phyloP scores from a whole-genome alignment of 1,140 invertebrate genomes.

The Scaptomyza montana region DNA sequence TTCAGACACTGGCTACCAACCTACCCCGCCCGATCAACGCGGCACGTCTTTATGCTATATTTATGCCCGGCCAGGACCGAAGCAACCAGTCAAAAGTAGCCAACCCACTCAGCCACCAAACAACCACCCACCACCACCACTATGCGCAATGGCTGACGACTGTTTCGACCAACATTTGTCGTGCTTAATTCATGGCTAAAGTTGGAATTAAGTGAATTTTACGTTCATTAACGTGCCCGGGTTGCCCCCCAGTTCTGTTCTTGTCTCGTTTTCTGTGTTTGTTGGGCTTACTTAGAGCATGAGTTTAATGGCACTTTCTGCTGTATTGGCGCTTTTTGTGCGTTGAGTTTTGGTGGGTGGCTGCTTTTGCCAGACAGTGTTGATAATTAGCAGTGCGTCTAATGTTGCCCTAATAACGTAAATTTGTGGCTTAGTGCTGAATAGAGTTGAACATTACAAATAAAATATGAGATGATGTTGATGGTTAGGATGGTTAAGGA shows the following conservation, averaged over 20 bases:
- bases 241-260: constrained; percentile 53
- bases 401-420: constrained; percentile 78
- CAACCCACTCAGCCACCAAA: constrained; percentile 12
- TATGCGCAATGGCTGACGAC: constrained; percentile 12
- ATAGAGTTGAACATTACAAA: constrained; percentile 3
- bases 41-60: constrained; percentile 52
- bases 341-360: constrained; percentile 1
- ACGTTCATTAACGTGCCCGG: constrained; percentile 83
- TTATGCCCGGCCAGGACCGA: constrained; percentile 22
- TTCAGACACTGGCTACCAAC: not conserved
- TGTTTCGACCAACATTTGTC: constrained; percentile 62
- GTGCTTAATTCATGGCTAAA: constrained; percentile 83
- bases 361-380: constrained; percentile 59
- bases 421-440: constrained; percentile 69
- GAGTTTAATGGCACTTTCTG: constrained; percentile 17
- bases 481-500: not conserved
- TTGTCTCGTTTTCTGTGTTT: not conserved
- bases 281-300: constrained; percentile 11
- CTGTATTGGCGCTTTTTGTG: constrained; percentile 37
- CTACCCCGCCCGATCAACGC: not conserved
- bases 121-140: not conserved
- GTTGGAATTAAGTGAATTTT: constrained; percentile 84
- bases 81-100: constrained; percentile 19
- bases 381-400: constrained; percentile 75
- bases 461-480: constrained; percentile 6